Evolutionary conservation across 1,140 invertebrate genomes (phyloP).

Genomic region (Cotesia glomerata): DNA sequence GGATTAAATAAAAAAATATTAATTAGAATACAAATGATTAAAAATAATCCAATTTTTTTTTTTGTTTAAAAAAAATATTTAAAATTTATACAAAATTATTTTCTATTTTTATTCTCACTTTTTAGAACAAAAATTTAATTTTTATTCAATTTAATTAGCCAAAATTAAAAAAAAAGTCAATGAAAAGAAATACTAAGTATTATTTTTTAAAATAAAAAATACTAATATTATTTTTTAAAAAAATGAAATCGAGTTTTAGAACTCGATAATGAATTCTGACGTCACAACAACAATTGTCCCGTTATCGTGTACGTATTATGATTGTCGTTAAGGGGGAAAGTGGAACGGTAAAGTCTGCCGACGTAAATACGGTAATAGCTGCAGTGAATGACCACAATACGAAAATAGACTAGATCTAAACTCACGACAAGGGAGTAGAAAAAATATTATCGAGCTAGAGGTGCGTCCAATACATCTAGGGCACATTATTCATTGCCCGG

Average conservation of each 20-base stretch:
- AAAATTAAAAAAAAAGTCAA: too few species aligned
- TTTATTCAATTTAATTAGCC: too few species aligned
- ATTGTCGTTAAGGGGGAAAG: conserved; percentile 1
- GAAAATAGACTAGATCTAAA: conserved; percentile 3
- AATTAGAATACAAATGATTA: too few species aligned
- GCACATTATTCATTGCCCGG: background rate
- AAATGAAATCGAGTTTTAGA: background rate
- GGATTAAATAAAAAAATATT: too few species aligned
- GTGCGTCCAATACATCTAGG: conserved; percentile 4
- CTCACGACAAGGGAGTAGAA: background rate
- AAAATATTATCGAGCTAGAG: conserved; percentile 22
- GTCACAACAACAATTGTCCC: background rate
- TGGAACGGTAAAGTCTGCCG: conserved; percentile 5
- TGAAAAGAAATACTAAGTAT: background rate
- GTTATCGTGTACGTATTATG: background rate
- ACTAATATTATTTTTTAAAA: background rate
- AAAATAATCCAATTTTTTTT: too few species aligned
- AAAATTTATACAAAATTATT: too few species aligned
- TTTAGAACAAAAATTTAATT: too few species aligned
- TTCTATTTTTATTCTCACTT: too few species aligned
- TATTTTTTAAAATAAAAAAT: background rate
- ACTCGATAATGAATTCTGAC: background rate
- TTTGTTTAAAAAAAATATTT: too few species aligned
- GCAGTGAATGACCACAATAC: conserved; percentile 15
- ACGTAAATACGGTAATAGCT: conserved; percentile 17